These are phyloP conservation scores for Biston stratarius DNA, from an alignment of 2,888 invertebrate genomes.

Conservation along the genomic window DNA sequence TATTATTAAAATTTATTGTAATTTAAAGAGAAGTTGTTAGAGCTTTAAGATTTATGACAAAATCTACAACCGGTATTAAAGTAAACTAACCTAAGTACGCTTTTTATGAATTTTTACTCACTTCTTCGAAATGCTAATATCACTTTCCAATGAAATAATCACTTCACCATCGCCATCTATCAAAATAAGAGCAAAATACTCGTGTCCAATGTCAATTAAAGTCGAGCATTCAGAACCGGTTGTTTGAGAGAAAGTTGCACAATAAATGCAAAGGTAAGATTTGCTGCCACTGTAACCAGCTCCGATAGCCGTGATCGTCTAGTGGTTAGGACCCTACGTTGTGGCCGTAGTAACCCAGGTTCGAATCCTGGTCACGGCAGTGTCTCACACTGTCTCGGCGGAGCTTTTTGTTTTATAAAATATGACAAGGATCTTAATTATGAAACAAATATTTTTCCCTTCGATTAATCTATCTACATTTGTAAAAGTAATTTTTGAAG, in stretches of 20 bases:
- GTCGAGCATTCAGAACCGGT: constrained; percentile 29
- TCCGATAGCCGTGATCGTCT: constrained; percentile 86
- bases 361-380: constrained; percentile 91
- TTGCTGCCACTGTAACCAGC: constrained; percentile 27
- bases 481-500: background rate
- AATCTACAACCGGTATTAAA: background rate
- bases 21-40: too few species aligned
- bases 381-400: constrained; percentile 47
- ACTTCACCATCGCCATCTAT: constrained; percentile 14
- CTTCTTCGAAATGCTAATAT: background rate
- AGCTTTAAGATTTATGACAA: background rate
- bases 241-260: constrained; percentile 30
- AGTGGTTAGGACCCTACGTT: constrained; percentile 92
- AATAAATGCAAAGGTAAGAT: constrained; percentile 10
- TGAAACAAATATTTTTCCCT: too few species aligned
- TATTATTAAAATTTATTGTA: too few species aligned
- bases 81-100: too few species aligned
- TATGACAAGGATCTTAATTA: background rate
- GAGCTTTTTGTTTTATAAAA: constrained; percentile 12
- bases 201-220: constrained; percentile 1
- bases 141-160: background rate
- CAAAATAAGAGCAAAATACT: constrained; percentile 12
- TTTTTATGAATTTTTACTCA: background rate
- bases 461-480: background rate
- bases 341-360: constrained; percentile 92